Base-by-base conservation (phyloP, 2,888 invertebrate genomes). In the Drosophila algonquin region DNA sequence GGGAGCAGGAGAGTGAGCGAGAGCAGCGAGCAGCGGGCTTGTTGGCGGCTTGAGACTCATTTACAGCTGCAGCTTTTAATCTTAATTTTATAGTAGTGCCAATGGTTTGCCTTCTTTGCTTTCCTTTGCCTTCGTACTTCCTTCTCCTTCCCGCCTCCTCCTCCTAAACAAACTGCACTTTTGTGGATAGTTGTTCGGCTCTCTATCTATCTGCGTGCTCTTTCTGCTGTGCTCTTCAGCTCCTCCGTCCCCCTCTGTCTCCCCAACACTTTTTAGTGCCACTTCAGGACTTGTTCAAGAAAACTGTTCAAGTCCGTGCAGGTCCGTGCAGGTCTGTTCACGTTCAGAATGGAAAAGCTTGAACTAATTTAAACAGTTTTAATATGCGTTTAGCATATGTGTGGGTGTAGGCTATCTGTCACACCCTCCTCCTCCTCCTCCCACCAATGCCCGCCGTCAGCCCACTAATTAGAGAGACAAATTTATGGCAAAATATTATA, bases 31-130 rank as follows among this genome's bases (percentile, higher is more conserved):
- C 1, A 1, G 18, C 1, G 30, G 30, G 30, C 1, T 30, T 30
- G 30, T 35, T 56, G 56, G 69, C 68, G 45, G 56, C 67, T 67
- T 56, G 68, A 50, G 48, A 74, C 74, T 59, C 73, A 68, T 64
- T 68, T 62, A 67, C 60, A 81, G 64, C 58, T 70, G 68, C 69
- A 64, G 77, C 79, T 83, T 85, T 85, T 88, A 85, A 88, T 87
- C 89, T 81, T 88, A 86, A 85, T 88, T 85, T 85, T 86, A 87
- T 76, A 88, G 77, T 75, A 80, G 76, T 70, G 65, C 47, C 55
- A 58, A 65, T 65, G 64, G 50, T 55, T n/a, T 21, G 57, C 64
- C 65, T 24, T 71, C 52, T 67, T 62, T 10, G 21, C 21, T 35
- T 35, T 35, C 32, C 4, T 32, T 32, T 32, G 35, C 35, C 35